phyloP scores from a whole-genome alignment of 2,113 vertebrate genomes.

The Pseudolaguvia tuberculata region DNA sequence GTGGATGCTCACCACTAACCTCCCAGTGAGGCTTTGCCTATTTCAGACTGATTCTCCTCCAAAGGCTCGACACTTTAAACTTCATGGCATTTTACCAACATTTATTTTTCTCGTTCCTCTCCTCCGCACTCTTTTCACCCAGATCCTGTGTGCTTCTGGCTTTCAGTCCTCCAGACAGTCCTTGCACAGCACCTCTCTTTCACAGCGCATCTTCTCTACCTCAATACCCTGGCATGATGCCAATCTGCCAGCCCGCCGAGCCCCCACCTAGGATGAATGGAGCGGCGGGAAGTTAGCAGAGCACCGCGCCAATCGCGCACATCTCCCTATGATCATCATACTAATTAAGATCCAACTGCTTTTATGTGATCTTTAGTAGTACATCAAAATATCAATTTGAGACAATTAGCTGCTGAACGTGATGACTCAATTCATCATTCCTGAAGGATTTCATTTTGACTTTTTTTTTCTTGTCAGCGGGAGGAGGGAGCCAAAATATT shows the following conservation, averaged over 20 bases:
- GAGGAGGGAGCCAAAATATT: constrained; percentile 55
- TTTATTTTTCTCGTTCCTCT: constrained; percentile 59
- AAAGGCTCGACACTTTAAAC: constrained; percentile 77
- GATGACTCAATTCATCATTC: constrained; percentile 59
- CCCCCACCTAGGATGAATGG: constrained; percentile 71
- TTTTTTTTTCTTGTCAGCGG: constrained; percentile 2
- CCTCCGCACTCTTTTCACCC: not conserved
- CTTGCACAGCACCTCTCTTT: constrained; percentile 84
- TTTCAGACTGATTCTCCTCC: constrained; percentile 29
- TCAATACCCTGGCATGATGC: constrained; percentile 80
- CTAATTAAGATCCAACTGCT: constrained; percentile 66
- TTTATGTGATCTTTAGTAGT: constrained; percentile 61
- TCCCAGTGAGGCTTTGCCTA: constrained; percentile 23
- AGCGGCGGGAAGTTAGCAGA: constrained; percentile 71
- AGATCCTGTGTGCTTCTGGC: constrained; percentile 49
- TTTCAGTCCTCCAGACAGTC: constrained; percentile 67
- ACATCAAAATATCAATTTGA: constrained; percentile 70
- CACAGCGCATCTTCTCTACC: constrained; percentile 80
- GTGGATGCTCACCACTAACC: constrained; percentile 29
- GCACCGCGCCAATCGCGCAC: constrained; percentile 62
- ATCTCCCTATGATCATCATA: constrained; percentile 66
- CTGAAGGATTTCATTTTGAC: constrained; percentile 50
- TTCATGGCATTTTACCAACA: constrained; percentile 82
- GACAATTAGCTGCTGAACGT: constrained; percentile 60
- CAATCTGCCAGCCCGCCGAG: constrained; percentile 76